Base-by-base conservation (phyloP, 2,113 vertebrate species). In the Mustelus asterias region DNA sequence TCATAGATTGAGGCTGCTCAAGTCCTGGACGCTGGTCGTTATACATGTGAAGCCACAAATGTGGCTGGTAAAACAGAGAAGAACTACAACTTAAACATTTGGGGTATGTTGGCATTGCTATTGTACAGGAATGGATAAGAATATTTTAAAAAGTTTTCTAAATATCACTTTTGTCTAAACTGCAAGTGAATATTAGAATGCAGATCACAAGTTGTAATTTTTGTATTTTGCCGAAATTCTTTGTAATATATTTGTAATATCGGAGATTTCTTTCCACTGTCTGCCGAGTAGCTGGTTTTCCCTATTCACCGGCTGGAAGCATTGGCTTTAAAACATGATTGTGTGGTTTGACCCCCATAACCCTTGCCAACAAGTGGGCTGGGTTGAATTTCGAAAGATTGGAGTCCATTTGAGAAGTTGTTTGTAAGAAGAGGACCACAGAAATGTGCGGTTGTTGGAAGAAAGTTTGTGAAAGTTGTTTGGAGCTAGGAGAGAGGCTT, bases 1-100 rank as follows among this genome's bases (percentile, higher is more conserved):
- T 96, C 96, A 86, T 96, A 99, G 99, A 97, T 99, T 94, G 97
- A 98, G 96, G 98, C 97, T 96, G 98, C 98, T 96, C 98, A 99
- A 95, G 97, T 99, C 96, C 98, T 98, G 96, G 99, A 99, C 67
- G 96, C 98, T 0, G 99, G 99, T 95, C 98, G 99, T 67, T 99
- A 99, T 95, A 99, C 99, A 41, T 99, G 99, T 0, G 98, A 99
- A 96, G 99, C 99, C 0, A 98, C 98, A 33, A 99, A 99, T 80
- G 96, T 99, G 89, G 99, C 99, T 94, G 99, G 99, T 29, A 99
- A 99, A 97, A 99, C 98, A 0, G 98, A 99, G 96, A 99, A 99
- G 97, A 98, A 99, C 97, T 99, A 99, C 96, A 99, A 99, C 96
- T 98, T 99, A 94, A 99, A 99, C 95, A 97, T 99, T 67, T 99